phyloP scores from a whole-genome alignment of 2,888 invertebrate genomes.

The Cyclophora punctaria region DNA sequence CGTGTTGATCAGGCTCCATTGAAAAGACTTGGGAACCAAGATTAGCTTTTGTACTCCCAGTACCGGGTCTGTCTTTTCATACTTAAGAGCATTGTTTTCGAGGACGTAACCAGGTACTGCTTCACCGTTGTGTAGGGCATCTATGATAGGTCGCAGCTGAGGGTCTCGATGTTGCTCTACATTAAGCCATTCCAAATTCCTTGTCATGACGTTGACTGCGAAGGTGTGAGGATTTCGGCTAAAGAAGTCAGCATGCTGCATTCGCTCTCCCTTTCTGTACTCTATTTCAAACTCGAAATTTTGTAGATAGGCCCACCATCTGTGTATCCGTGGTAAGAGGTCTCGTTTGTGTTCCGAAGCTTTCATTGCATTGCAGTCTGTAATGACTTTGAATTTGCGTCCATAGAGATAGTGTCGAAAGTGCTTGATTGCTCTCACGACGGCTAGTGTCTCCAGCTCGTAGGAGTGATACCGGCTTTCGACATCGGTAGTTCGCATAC shows the following conservation, averaged over 20 bases:
- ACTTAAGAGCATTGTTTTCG: no score
- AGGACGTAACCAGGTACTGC: no score
- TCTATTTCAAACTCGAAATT: neutral
- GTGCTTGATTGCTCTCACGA: constrained; percentile 19
- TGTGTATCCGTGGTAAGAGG: constrained; percentile 21
- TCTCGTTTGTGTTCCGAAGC: neutral
- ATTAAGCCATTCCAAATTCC: no score
- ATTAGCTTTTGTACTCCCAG: no score
- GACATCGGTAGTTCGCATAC: neutral
- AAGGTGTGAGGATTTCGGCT: no score
- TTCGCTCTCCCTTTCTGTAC: neutral
- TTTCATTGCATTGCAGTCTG: constrained; percentile 22
- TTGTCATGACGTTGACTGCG: no score
- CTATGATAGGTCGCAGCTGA: no score
- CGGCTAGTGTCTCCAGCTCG: constrained; percentile 22
- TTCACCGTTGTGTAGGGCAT: no score
- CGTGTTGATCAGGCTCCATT: no score
- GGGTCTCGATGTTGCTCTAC: no score
- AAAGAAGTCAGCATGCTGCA: constrained; percentile 1
- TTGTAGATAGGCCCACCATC: constrained; percentile 12
- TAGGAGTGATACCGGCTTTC: constrained; percentile 20
- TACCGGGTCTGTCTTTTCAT: no score
- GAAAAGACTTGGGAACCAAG: no score
- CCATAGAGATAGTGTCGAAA: constrained; percentile 20
- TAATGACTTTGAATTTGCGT: constrained; percentile 13